phyloP scores from a whole-genome alignment of 2,888 invertebrate genomes.

The Thereva nobilitata region DNA sequence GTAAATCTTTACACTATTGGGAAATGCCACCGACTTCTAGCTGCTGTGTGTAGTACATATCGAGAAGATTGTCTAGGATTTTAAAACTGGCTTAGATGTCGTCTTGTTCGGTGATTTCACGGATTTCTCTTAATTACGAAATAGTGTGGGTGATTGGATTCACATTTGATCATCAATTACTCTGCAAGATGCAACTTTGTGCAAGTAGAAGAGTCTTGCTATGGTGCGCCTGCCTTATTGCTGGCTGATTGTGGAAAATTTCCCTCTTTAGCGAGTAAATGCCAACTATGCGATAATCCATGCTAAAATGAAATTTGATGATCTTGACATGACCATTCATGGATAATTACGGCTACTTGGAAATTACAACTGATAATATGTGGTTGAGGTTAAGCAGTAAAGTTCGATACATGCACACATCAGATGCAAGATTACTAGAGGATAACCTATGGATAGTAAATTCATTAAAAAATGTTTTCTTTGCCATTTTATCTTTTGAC shows the following conservation, averaged over 20 bases:
- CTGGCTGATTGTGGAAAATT: slow-evolving; percentile 8
- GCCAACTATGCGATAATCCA: too few relatives aligned
- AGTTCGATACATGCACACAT: too few relatives aligned
- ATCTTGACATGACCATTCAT: too few relatives aligned
- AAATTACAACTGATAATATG: too few relatives aligned
- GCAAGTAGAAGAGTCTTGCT: slow-evolving; percentile 15
- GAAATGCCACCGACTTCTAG: slow-evolving; percentile 1
- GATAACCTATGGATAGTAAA: too few relatives aligned
- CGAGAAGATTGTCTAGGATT: slow-evolving; percentile 7
- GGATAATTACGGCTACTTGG: too few relatives aligned
- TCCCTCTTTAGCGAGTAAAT: neutral
- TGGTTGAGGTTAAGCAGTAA: too few relatives aligned
- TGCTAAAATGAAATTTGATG: too few relatives aligned
- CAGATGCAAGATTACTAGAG: too few relatives aligned
- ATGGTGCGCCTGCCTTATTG: neutral
- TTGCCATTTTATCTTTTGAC: too few relatives aligned
- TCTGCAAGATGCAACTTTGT: slow-evolving; percentile 6
- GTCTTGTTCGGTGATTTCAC: slow-evolving; percentile 7
- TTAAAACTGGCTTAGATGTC: neutral
- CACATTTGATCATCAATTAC: slow-evolving; percentile 26
- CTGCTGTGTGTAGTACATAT: slow-evolving; percentile 19
- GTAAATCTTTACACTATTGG: slow-evolving; percentile 4
- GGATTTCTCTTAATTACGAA: slow-evolving; percentile 32
- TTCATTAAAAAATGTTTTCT: too few relatives aligned
- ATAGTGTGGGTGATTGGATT: slow-evolving; percentile 31